phyloP scores from a whole-genome alignment of 2,797 vertebrate genomes.

The Xiphophorus birchmanni region DNA sequence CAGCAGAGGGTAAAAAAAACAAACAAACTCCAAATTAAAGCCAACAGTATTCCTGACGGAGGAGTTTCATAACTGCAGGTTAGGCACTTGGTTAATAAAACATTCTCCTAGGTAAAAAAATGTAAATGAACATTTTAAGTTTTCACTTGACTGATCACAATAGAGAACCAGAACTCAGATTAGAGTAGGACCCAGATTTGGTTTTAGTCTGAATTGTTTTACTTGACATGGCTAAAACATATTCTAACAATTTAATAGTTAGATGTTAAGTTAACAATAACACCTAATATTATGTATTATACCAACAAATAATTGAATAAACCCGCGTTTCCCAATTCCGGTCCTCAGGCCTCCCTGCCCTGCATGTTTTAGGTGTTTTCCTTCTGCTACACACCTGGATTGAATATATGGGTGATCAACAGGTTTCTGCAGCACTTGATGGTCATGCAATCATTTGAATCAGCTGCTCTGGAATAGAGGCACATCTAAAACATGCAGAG shows the following conservation, averaged over 20 bases:
- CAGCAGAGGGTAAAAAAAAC: not conserved
- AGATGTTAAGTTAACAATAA: too few relatives aligned
- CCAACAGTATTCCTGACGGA: slow-evolving; percentile 5
- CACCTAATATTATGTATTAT: too few relatives aligned
- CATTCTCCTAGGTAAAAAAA: slow-evolving; percentile 7
- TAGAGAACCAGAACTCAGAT: not conserved
- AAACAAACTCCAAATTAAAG: slow-evolving; percentile 15
- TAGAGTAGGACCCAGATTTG: not conserved
- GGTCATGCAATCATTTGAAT: too few relatives aligned
- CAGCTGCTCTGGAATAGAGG: too few relatives aligned
- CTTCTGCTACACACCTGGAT: too few relatives aligned
- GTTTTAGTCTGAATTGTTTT: not conserved
- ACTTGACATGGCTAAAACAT: not conserved
- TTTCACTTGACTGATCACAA: slow-evolving; percentile 1
- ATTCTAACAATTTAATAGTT: not conserved
- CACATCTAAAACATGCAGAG: too few relatives aligned
- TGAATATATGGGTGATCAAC: too few relatives aligned
- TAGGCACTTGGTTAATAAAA: slow-evolving; percentile 11
- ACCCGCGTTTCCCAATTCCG: too few relatives aligned
- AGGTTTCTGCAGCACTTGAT: too few relatives aligned
- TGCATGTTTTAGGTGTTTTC: too few relatives aligned
- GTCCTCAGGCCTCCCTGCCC: too few relatives aligned
- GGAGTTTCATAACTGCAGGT: slow-evolving; percentile 12
- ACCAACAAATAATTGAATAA: too few relatives aligned
- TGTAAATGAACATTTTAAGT: not conserved